A percentile compares a stretch with the other conserved stretches of the same genome.
phyloP scores from a whole-genome alignment of 2,888 invertebrate species.

The Megastigmus dorsalis region DNA sequence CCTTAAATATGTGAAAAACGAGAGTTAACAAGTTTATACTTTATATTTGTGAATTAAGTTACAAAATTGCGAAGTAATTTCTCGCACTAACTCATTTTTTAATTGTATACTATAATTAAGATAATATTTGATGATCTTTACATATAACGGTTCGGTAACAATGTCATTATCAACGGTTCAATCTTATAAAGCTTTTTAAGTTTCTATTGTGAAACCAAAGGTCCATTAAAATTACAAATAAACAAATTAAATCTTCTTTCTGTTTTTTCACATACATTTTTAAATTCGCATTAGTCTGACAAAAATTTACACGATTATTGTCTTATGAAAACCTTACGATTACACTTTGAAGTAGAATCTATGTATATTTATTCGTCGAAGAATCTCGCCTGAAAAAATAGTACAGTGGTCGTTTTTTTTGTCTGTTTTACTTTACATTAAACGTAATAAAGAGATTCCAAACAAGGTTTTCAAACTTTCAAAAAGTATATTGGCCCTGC shows the following conservation, averaged over 20 bases:
- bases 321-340: constrained; percentile 49
- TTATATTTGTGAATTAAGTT: too few relatives aligned
- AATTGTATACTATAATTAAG: too few relatives aligned
- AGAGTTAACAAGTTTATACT: too few relatives aligned
- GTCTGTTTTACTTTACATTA: not conserved
- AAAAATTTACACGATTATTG: constrained; percentile 48
- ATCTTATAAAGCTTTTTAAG: too few relatives aligned
- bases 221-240: too few relatives aligned
- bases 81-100: too few relatives aligned
- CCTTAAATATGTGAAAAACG: too few relatives aligned
- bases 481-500: constrained; percentile 10
- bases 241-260: too few relatives aligned
- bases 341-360: constrained; percentile 21
- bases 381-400: constrained; percentile 36
- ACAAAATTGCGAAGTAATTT: constrained; percentile 1
- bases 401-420: constrained; percentile 9
- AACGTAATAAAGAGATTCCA: not conserved
- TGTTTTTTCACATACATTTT: not conserved
- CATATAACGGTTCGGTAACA: too few relatives aligned
- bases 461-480: constrained; percentile 33
- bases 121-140: too few relatives aligned
- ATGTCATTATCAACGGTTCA: too few relatives aligned
- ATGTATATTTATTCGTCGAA: constrained; percentile 8
- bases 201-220: too few relatives aligned
- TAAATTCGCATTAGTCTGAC: constrained; percentile 22